A percentile compares a stretch with the other conserved stretches of the same genome.
Conservation (phyloP, 64 coral and sea anemone species). For the Astreopora myriophthalma region DNA sequence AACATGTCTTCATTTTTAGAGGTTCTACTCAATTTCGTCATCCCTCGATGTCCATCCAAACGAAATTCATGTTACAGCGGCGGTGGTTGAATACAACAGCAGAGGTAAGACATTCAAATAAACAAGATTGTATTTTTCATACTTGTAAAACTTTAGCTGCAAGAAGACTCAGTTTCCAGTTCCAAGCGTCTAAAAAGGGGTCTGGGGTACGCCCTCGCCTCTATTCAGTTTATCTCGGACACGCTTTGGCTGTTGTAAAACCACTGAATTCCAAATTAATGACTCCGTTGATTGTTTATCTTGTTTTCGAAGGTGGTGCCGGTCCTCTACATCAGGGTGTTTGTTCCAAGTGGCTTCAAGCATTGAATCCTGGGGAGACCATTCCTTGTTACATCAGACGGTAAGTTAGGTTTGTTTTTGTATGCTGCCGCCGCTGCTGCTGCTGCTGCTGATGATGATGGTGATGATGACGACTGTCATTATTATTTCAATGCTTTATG, state of each 20-base stretch:
- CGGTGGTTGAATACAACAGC: slow-evolving; percentile 66
- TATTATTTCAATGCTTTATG: too few species aligned
- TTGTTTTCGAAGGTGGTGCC: slow-evolving; percentile 32
- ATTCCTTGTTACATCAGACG: slow-evolving; percentile 80
- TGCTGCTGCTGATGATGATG: too few species aligned
- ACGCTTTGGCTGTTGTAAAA: too few species aligned
- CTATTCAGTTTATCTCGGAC: too few species aligned
- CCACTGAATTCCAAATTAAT: too few species aligned
- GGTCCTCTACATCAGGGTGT: slow-evolving; percentile 55
- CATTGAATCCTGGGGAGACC: slow-evolving; percentile 59
- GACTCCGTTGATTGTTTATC: neutral
- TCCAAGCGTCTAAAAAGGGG: too few species aligned
- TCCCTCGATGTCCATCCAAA: slow-evolving; percentile 46
- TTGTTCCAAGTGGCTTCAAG: slow-evolving; percentile 74
- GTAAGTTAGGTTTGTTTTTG: slow-evolving; percentile 34
- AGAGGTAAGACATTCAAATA: slow-evolving; percentile 33
- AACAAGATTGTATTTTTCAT: too few species aligned
- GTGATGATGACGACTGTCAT: too few species aligned
- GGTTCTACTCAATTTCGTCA: slow-evolving; percentile 76
- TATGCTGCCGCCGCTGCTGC: too few species aligned
- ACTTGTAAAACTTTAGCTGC: too few species aligned
- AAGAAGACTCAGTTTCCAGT: too few species aligned
- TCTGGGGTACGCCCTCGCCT: too few species aligned
- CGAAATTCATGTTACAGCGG: slow-evolving; percentile 71
- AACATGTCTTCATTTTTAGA: slow-evolving; percentile 26